Evolutionary conservation across 2,888 invertebrate species (phyloP).

Genomic region (Tenodera sinensis): DNA sequence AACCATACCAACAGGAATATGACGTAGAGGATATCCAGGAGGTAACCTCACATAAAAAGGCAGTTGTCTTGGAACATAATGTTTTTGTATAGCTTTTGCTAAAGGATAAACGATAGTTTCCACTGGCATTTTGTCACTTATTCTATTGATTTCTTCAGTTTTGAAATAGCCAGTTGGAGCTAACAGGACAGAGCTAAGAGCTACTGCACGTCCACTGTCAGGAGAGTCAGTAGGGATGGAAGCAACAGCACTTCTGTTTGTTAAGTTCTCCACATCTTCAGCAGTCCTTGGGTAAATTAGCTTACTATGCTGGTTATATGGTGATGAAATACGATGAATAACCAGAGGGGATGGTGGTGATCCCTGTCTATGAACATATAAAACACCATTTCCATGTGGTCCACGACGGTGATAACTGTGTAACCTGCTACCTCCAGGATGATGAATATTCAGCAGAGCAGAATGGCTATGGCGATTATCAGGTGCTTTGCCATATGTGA

Average conservation of each 20-base stretch:
- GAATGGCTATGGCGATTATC: background rate
- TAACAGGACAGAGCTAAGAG: background rate
- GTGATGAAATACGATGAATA: background rate
- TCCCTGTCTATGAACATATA: background rate
- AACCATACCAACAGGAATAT: background rate
- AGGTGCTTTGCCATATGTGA: background rate
- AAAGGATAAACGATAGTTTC: background rate
- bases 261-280: background rate
- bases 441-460: background rate
- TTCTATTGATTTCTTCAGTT: background rate
- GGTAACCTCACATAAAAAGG: background rate
- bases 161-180: background rate
- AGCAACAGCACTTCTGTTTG: background rate
- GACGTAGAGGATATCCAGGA: background rate
- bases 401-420: background rate
- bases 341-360: background rate
- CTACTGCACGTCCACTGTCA: background rate
- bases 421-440: background rate
- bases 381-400: background rate
- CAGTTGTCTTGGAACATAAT: background rate
- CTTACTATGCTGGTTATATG: background rate
- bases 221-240: background rate
- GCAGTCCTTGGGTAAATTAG: background rate
- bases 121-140: background rate
- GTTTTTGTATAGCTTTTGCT: background rate